A percentile compares a stretch with the other conserved stretches of the same genome.
phyloP scores from a whole-genome alignment of 2,888 invertebrate species.

The Archips crataeganus region DNA sequence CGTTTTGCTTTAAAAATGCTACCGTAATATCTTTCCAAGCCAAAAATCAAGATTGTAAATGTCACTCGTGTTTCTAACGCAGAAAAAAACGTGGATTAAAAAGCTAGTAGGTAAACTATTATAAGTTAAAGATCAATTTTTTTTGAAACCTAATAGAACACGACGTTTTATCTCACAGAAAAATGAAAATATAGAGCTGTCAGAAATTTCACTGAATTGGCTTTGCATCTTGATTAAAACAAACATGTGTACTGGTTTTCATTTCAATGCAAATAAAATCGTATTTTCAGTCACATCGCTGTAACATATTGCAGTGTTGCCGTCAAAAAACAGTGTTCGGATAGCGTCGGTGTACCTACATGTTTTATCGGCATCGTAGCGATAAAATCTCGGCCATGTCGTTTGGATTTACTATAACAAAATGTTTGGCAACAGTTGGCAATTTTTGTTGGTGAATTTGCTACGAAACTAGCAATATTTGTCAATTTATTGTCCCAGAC shows the following conservation, averaged over 20 bases:
- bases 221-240: not conserved
- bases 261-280: not conserved
- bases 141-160: slow-evolving; percentile 28
- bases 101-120: too few relatives aligned
- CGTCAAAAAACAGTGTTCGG: slow-evolving; percentile 36
- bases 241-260: not conserved
- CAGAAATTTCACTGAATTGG: not conserved
- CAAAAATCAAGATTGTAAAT: too few relatives aligned
- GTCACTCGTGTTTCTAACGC: too few relatives aligned
- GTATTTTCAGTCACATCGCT: not conserved
- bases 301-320: not conserved
- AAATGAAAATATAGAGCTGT: not conserved
- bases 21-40: too few relatives aligned
- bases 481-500: not conserved
- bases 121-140: too few relatives aligned
- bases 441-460: not conserved
- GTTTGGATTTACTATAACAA: not conserved
- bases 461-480: not conserved
- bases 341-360: not conserved
- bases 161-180: not conserved
- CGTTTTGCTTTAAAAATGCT: too few relatives aligned
- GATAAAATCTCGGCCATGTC: not conserved
- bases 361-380: not conserved
- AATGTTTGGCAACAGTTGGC: not conserved
- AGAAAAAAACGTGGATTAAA: too few relatives aligned